Conservation (phyloP, 2,113 vertebrate genomes). For the Lonchura striata region DNA sequence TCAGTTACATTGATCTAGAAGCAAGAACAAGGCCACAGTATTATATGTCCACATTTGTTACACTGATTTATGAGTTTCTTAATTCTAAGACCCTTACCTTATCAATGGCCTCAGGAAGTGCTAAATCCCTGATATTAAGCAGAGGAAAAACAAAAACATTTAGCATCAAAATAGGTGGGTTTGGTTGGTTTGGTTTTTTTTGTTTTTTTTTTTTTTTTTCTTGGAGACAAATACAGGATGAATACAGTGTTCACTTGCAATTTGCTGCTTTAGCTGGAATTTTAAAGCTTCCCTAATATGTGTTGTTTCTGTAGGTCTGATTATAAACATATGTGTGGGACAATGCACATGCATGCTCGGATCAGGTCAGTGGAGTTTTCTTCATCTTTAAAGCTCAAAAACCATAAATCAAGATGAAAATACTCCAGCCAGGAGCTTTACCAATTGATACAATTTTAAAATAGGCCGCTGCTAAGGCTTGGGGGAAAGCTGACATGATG, state of each 20-base stretch:
- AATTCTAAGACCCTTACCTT: conserved; percentile 10
- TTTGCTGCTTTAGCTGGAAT: conserved; percentile 19
- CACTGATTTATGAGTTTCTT: conserved; percentile 26
- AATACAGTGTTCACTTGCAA: background rate
- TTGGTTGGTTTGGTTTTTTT: background rate
- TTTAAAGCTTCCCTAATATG: background rate
- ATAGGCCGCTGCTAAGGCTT: conserved; percentile 73
- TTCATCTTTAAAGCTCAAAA: conserved; percentile 71
- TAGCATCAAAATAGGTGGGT: background rate
- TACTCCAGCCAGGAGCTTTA: conserved; percentile 73
- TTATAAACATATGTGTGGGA: conserved; percentile 47
- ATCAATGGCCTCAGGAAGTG: conserved; percentile 26
- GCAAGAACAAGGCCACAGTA: conserved; percentile 50
- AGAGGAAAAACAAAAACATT: background rate
- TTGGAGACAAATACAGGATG: background rate
- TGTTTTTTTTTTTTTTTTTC: background rate
- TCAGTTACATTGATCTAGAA: conserved; percentile 57
- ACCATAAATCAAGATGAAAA: conserved; percentile 78
- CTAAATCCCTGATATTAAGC: conserved; percentile 15
- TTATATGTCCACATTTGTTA: conserved; percentile 31
- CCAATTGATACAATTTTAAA: conserved; percentile 82
- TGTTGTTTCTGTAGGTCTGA: background rate
- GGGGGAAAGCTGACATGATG: conserved; percentile 79
- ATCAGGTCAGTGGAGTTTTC: conserved; percentile 49
- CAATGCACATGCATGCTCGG: background rate